Evolutionary conservation across 1,140 invertebrate genomes (phyloP).

Genomic region (Drosophila lacteicornis): DNA sequence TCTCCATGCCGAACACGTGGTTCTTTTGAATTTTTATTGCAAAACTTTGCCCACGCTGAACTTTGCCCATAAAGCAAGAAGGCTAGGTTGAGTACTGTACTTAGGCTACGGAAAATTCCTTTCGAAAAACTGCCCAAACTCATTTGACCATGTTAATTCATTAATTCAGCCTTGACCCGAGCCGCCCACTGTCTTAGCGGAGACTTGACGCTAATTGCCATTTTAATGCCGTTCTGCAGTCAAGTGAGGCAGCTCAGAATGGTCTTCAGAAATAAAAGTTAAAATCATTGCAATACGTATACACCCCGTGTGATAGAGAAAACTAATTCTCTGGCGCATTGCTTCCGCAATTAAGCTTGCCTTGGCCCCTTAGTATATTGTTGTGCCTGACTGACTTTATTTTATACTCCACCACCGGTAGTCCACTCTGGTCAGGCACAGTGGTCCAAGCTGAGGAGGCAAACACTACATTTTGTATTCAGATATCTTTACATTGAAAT

Average conservation of each 20-base stretch:
- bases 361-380: not conserved
- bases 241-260: not conserved
- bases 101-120: slow-evolving; percentile 35
- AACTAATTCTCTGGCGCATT: slow-evolving; percentile 75
- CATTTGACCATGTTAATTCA: slow-evolving; percentile 82
- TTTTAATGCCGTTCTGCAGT: slow-evolving; percentile 72
- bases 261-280: slow-evolving; percentile 49
- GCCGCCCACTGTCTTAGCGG: slow-evolving; percentile 46
- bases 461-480: no score
- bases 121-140: slow-evolving; percentile 69
- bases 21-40: slow-evolving; percentile 62
- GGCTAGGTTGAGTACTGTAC: not conserved
- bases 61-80: slow-evolving; percentile 56
- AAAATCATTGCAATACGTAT: slow-evolving; percentile 53
- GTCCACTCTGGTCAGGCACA: slow-evolving; percentile 14
- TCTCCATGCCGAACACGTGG: slow-evolving; percentile 63
- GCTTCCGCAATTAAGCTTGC: slow-evolving; percentile 76
- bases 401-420: slow-evolving; percentile 38
- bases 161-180: slow-evolving; percentile 71
- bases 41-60: slow-evolving; percentile 58
- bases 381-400: slow-evolving; percentile 47
- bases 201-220: slow-evolving; percentile 65
- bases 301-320: slow-evolving; percentile 38
- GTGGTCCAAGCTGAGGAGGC: not conserved
- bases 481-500: not conserved